Base-by-base conservation (phyloP, 2,888 invertebrate species). In the Malthinus seriepunctatus region DNA sequence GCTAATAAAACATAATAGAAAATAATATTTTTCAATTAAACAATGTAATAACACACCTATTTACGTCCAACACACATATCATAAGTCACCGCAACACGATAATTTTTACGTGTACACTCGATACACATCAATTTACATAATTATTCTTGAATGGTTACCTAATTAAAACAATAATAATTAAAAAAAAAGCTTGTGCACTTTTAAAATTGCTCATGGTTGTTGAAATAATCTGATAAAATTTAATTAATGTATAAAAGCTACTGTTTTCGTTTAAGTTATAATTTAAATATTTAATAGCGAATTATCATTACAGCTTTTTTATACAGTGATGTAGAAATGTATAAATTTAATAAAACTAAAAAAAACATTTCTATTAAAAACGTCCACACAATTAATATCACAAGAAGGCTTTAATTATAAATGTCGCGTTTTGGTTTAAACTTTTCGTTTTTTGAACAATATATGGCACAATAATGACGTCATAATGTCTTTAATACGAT, bases 121-220 rank as follows among this genome's bases (percentile, higher is more conserved):
- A n/a, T 42, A n/a, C 39, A 42, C 39, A 42, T 42, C 39, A 15
- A 42, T 42, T 42, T 42, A 42, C 39, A 42, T 42, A 42, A 42
- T 42, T 12, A 15, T 23, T 42, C 39, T 15, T 42, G 9, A 39
- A 39, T 39, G 39, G 23, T 23, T 39, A 39, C 8, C 39, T 12
- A 39, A 39, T 39, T 39, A 42, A 42, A 42, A 23, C 14, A 23
- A 8, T 23, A 42, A 42, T n/a, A n/a, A 42, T 42, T 15, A 15
- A 42, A 42, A 42, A 35, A 42, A 42, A 15, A 9, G 7, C n/a
- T n/a, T 15, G 9, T 42, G 39, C 10, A 42, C 39, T 23, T 42
- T 23, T 42, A n/a, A 23, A 42, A 42, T 15, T 23, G 23, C 23
- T 42, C 15, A 42, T 42, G 39, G 23, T 23, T 23, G 23, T 23